Conservation (phyloP, 1,140 invertebrate genomes). For the Cydia pomonella region DNA sequence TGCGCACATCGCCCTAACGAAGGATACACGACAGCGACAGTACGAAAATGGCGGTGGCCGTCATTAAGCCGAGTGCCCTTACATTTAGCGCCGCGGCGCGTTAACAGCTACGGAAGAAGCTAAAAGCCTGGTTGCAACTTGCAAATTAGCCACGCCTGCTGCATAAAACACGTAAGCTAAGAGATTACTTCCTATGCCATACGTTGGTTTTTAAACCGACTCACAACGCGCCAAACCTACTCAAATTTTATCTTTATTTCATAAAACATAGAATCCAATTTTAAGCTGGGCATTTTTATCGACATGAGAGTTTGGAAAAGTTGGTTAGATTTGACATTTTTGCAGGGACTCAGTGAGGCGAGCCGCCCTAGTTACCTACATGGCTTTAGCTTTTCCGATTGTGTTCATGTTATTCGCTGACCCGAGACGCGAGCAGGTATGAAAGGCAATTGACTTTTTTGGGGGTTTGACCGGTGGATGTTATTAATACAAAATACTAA, state of each 20-base stretch:
- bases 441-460: conserved; percentile 23
- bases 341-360: conserved; percentile 34
- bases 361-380: conserved; percentile 37
- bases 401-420: conserved; percentile 31
- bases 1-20: neutral
- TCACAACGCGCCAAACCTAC: too few relatives aligned
- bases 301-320: neutral
- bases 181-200: conserved; percentile 56
- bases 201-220: conserved; percentile 42
- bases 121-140: conserved; percentile 61
- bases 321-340: conserved; percentile 41
- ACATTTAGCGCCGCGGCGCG: conserved; percentile 62
- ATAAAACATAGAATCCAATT: neutral
- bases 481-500: neutral
- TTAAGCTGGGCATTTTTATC: neutral
- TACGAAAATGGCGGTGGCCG: conserved; percentile 63
- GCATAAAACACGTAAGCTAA: conserved; percentile 59
- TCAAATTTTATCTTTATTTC: neutral
- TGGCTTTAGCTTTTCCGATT: conserved; percentile 31
- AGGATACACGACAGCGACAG: conserved; percentile 9
- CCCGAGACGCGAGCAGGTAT: conserved; percentile 27
- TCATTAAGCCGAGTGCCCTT: conserved; percentile 69
- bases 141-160: conserved; percentile 66
- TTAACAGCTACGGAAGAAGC: conserved; percentile 65
- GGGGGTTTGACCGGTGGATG: neutral